phyloP scores from a whole-genome alignment of 2,888 invertebrate genomes.

The Mythimna vitellina region DNA sequence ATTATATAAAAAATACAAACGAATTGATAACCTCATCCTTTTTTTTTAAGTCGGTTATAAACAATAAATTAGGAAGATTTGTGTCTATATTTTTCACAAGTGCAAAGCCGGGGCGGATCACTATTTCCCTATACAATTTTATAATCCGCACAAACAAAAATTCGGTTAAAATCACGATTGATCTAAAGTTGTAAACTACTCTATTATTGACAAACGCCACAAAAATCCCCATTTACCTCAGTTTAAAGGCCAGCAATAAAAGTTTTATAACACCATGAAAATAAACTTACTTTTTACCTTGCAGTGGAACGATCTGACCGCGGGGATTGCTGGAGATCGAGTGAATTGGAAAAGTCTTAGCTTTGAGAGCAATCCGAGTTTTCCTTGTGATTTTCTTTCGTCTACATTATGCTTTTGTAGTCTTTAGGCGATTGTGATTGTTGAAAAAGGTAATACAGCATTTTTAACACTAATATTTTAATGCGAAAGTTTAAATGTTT shows the following conservation, averaged over 20 bases:
- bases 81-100: no score
- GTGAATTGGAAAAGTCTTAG: constrained; percentile 33
- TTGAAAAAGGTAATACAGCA: not conserved
- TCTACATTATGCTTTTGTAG: not conserved
- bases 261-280: constrained; percentile 53
- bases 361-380: constrained; percentile 5
- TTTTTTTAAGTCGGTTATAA: no score
- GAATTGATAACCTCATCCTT: no score
- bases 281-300: constrained; percentile 40
- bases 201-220: constrained; percentile 38
- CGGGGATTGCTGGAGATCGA: constrained; percentile 35
- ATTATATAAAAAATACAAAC: no score
- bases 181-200: constrained; percentile 9
- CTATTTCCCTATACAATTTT: no score
- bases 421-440: not conserved
- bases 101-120: no score
- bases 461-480: no score
- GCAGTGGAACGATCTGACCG: constrained; percentile 38
- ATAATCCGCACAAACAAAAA: not conserved
- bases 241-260: constrained; percentile 44
- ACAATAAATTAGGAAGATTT: no score
- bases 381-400: constrained; percentile 18
- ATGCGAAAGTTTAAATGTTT: no score
- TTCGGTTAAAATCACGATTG: constrained; percentile 15
- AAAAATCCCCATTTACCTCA: constrained; percentile 40